Percentiles rank a stretch among this genome's conserved stretches.
Conservation (phyloP, 2,797 vertebrate genomes). For the Lepilemur septentrionalis region DNA sequence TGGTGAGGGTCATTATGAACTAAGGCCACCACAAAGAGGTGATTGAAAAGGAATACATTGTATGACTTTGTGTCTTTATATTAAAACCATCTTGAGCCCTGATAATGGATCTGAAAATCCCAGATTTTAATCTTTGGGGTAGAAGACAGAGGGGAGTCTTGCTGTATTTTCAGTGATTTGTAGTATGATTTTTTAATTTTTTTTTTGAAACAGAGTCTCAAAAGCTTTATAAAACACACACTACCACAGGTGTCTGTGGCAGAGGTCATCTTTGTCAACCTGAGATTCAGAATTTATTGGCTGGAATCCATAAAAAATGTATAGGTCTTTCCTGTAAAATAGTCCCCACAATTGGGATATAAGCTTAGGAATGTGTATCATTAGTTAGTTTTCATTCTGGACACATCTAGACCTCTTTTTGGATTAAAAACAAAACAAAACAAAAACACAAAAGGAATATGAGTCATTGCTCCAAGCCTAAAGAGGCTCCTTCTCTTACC, state of each 20-base stretch:
- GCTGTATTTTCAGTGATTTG: neutral
- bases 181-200: neutral
- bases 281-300: neutral
- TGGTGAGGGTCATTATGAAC: neutral
- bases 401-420: neutral
- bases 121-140: conserved; percentile 1
- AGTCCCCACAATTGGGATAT: neutral
- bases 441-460: no score
- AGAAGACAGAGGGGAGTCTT: neutral
- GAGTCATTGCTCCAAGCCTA: neutral
- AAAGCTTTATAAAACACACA: neutral
- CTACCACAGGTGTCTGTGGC: neutral
- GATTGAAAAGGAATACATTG: neutral
- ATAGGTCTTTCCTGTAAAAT: neutral
- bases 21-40: neutral
- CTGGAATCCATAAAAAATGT: neutral
- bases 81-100: neutral
- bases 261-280: neutral
- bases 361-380: neutral
- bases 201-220: no score
- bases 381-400: neutral
- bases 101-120: neutral
- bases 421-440: neutral
- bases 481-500: neutral
- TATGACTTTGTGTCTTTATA: neutral